These are phyloP conservation scores for Mastomys coucha DNA, from an alignment of 2,113 vertebrate genomes.

Conservation along the genomic window DNA sequence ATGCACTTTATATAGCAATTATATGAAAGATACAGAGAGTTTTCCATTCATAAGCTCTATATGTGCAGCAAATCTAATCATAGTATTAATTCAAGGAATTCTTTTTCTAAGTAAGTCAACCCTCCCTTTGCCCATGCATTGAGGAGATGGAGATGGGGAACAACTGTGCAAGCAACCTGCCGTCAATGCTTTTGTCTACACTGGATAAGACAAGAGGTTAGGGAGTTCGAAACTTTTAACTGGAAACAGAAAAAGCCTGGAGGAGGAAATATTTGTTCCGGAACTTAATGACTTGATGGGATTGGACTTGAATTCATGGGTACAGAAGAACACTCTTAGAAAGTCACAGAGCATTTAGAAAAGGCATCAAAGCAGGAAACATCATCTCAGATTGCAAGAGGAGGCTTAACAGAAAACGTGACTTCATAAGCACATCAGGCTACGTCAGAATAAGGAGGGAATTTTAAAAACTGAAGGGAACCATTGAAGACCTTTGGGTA, in stretches of 20 bases:
- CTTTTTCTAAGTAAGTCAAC: neutral
- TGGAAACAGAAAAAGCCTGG: neutral
- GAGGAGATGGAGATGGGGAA: neutral
- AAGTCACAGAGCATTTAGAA: neutral
- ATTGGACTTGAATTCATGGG: neutral
- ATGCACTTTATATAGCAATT: neutral
- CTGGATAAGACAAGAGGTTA: neutral
- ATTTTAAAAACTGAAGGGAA: neutral
- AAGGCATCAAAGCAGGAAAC: neutral
- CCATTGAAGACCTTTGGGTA: neutral
- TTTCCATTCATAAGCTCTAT: neutral
- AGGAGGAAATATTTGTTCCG: neutral
- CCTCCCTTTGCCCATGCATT: neutral
- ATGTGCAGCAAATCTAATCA: neutral
- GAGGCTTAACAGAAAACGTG: neutral
- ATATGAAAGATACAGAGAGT: neutral
- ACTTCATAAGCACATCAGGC: neutral
- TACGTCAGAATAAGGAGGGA: neutral
- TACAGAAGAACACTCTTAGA: neutral
- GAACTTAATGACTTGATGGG: neutral
- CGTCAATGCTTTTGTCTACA: neutral
- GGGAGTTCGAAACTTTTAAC: neutral
- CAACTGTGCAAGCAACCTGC: neutral
- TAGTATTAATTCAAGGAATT: neutral
- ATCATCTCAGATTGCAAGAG: neutral